These are phyloP conservation scores for Tretioscincus oriximinensis DNA, from an alignment of 2,113 vertebrate species.

Conservation along the genomic window DNA sequence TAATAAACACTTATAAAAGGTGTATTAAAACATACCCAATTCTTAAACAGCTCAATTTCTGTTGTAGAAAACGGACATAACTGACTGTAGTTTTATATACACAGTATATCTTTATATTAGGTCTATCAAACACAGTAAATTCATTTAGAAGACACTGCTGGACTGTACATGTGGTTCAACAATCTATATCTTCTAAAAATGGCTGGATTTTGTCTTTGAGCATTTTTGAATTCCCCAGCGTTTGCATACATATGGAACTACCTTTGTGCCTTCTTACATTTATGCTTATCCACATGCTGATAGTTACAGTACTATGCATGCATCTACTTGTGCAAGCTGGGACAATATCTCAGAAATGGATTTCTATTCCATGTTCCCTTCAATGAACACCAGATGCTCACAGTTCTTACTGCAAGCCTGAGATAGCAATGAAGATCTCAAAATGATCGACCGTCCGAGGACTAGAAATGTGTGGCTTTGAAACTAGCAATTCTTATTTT, in stretches of 20 bases:
- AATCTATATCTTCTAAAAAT: conserved; percentile 16
- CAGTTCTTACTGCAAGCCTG: background rate
- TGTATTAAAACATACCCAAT: conserved; percentile 80
- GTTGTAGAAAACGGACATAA: conserved; percentile 64
- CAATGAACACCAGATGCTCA: background rate
- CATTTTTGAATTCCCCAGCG: background rate
- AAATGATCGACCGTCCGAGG: background rate
- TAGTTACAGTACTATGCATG: background rate
- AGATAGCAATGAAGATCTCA: background rate
- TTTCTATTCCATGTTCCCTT: background rate
- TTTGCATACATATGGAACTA: background rate
- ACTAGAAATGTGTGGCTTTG: background rate
- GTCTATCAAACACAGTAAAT: conserved; percentile 31
- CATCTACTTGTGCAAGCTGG: conserved; percentile 1
- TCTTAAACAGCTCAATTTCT: conserved; percentile 62
- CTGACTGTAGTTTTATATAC: conserved; percentile 65
- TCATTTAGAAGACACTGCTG: background rate
- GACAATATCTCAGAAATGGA: conserved; percentile 11
- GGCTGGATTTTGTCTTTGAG: background rate
- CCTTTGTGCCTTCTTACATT: background rate
- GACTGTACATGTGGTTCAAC: background rate
- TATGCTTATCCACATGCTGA: background rate
- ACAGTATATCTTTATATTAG: conserved; percentile 64
- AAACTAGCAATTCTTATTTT: conserved; percentile 1
- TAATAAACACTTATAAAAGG: conserved; percentile 58